Evolutionary conservation across 1,140 invertebrate genomes (phyloP).

Genomic region (Anoplophora glabripennis): DNA sequence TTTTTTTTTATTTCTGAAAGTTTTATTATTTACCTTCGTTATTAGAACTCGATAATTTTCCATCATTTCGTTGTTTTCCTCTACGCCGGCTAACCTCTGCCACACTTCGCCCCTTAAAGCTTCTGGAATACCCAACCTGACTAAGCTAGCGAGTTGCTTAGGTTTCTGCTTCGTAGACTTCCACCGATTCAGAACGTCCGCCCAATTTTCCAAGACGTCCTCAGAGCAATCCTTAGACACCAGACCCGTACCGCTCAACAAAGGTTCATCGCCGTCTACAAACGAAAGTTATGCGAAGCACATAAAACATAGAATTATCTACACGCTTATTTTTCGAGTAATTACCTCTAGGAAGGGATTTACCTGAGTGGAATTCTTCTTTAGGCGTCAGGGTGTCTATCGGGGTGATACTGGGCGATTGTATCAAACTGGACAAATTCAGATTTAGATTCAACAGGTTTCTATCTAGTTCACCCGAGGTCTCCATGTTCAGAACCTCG

Average conservation of each 20-base stretch:
- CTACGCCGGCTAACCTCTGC: slow-evolving; percentile 87
- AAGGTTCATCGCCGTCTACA: slow-evolving; percentile 88
- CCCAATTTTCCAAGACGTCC: slow-evolving; percentile 89
- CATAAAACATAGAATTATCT: not conserved
- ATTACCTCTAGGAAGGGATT: not conserved
- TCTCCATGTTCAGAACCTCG: slow-evolving; percentile 79
- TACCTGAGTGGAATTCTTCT: slow-evolving; percentile 78
- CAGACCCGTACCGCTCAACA: slow-evolving; percentile 92
- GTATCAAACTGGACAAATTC: slow-evolving; percentile 68
- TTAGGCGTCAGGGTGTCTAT: slow-evolving; percentile 74
- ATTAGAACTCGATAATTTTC: slow-evolving; percentile 90
- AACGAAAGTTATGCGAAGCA: not conserved
- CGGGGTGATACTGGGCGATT: slow-evolving; percentile 69
- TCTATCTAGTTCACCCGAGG: slow-evolving; percentile 78
- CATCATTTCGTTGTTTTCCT: slow-evolving; percentile 80
- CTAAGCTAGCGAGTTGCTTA: slow-evolving; percentile 72
- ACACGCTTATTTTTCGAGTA: not conserved
- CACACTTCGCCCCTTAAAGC: slow-evolving; percentile 95
- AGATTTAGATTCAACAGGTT: slow-evolving; percentile 72
- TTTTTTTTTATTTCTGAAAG: too few species aligned
- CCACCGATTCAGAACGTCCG: slow-evolving; percentile 84
- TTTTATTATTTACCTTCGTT: slow-evolving; percentile 66
- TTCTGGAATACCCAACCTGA: slow-evolving; percentile 90
- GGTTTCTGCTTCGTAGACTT: slow-evolving; percentile 72
- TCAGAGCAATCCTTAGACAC: slow-evolving; percentile 96